Evolutionary conservation across 2,797 vertebrate species (phyloP), one percentile per base, ranked within the genome.

Genomic region (Australoheros facetus): DNA sequence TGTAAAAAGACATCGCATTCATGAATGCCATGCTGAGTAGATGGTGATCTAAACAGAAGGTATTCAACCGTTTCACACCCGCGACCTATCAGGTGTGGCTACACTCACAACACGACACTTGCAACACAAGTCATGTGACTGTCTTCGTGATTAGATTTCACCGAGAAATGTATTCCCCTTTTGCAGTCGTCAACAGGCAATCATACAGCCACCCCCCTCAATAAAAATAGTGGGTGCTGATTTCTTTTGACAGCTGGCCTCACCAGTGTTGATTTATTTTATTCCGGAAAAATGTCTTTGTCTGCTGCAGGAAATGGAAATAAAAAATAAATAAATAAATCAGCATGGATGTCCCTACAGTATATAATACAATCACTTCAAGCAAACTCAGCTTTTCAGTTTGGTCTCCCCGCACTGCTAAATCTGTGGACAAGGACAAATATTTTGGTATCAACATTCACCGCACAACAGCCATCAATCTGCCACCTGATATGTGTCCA

Each of bases 81-180:
- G 59, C 45, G 75, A 82, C 28, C 3, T 48, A 28, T 51, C 55
- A 39, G 5, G 23, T 13, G 17, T 45, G 57, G 78, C 73, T 84
- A 48, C 57, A 3, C 75, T 81, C 62, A 75, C 81, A 71, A 78
- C 81, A 66, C 66, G 79, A 57, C 4, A 74, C 70, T 86, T 86
- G 84, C 82, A 79, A 77, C 70, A 77, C 45, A 71, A 75, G 83
- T 82, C 80, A 85, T 53, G 59, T 87, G 83, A 91, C 55, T 51
- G 56, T 78, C 70, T 26, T 48, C 60, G 78, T 48, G 89, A 90
- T 95, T 84, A 57, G 71, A 76, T 95, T 95, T 94, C 93, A 88
- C 56, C 23, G 28, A 80, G 90, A 91, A 88, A 87, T 54, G 60
- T 74, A 74, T 90, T 90, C 71, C 21, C 79, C 78, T 78, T 74